phyloP scores from a whole-genome alignment of 2,888 invertebrate genomes.

The Hypsopygia costalis region DNA sequence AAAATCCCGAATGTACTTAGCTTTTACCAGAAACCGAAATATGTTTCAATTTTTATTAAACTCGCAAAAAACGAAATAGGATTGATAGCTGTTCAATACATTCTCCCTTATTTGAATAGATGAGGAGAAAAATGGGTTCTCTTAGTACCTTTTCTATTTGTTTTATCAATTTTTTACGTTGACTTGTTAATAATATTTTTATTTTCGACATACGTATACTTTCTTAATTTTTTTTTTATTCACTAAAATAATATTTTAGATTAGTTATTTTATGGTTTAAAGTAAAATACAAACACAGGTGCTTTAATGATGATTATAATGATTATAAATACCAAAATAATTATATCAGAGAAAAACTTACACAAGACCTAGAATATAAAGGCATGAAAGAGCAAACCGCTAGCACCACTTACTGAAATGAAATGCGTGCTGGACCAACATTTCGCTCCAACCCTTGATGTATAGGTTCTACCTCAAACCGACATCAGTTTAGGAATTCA shows the following conservation, averaged over 20 bases:
- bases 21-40: conserved; percentile 70
- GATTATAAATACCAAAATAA: too few relatives aligned
- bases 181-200: too few relatives aligned
- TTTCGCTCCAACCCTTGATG: conserved; percentile 32
- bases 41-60: conserved; percentile 69
- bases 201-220: too few relatives aligned
- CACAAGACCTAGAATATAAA: conserved; percentile 28
- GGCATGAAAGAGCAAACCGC: conserved; percentile 28
- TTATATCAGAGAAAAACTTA: conserved; percentile 22
- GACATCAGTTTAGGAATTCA: conserved; percentile 21
- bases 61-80: conserved; percentile 50
- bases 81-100: conserved; percentile 54
- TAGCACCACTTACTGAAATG: conserved; percentile 42
- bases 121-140: conserved; percentile 25
- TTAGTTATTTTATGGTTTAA: too few relatives aligned
- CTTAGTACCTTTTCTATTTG: conserved; percentile 12
- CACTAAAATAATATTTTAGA: too few relatives aligned
- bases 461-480: conserved; percentile 23
- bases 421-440: conserved; percentile 37
- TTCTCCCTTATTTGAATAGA: conserved; percentile 42
- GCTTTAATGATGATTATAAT: too few relatives aligned
- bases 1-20: conserved; percentile 65
- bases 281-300: too few relatives aligned
- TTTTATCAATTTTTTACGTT: not conserved
- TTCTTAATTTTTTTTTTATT: too few relatives aligned